Base-by-base conservation (phyloP, 2,888 invertebrate genomes). In the Agriotes lineatus region DNA sequence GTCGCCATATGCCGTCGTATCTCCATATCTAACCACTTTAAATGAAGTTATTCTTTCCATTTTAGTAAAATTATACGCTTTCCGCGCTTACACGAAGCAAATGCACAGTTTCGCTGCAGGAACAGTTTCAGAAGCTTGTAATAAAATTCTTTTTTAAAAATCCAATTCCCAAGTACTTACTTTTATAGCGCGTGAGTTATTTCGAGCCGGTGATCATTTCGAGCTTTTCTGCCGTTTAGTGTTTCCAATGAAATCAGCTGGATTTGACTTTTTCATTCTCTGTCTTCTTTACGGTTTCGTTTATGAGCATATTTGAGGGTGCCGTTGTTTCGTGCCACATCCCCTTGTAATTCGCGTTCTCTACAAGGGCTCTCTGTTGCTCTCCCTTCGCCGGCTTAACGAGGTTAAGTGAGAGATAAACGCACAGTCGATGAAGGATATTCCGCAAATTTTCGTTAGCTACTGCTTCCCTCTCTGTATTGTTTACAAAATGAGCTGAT, bases 241-340 rank as follows among this genome's bases (percentile, higher is more conserved):
- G 71, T 76, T 76, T 71, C 73, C 74, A 75, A 75, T 76, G 74
- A 75, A 76, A 75, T 76, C 75, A 74, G 74, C 75, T 73, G 74
- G 74, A 75, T 76, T 74, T 74, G 73, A 74, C 74, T 74, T 72
- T 73, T 74, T 74, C 74, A 67, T 72, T 72, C 70, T 64, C 60
- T 66, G 70, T 72, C 69, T 74, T 72, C 70, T 75, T 74, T 76
- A 74, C 74, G 68, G 67, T 64, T 69, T 66, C 72, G 69, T 75
- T 73, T 73, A 71, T 67, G 71, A 67, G 69, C 71, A 71, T 69
- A 72, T 72, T 72, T 72, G 71, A 58, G 67, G 72, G 71, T 67
- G 60, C 59, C 65, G 67, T 67, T 69, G 71, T 69, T 71, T 69
- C 70, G 61, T 69, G 39, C 67, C 56, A 59, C 57, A 63, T 62